These are phyloP conservation scores for Polyommatus icarus DNA, from an alignment of 2,888 invertebrate species.

Conservation along the genomic window DNA sequence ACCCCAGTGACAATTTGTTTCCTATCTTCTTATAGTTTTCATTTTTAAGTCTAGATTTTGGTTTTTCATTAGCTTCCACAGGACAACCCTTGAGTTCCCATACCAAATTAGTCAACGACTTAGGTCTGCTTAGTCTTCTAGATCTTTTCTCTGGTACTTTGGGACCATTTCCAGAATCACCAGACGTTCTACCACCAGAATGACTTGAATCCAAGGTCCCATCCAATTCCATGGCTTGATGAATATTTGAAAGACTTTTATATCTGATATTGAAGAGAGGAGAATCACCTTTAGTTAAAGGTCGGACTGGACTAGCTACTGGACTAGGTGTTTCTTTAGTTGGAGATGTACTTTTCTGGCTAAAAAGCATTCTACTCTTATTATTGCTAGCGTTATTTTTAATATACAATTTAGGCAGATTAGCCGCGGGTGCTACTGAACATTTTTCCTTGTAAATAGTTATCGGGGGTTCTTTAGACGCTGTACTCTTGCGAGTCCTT, in stretches of 20 bases:
- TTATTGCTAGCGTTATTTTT: slow-evolving; percentile 86
- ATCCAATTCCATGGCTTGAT: slow-evolving; percentile 87
- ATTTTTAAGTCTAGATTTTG: slow-evolving; percentile 75
- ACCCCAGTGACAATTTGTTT: slow-evolving; percentile 74
- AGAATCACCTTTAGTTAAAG: slow-evolving; percentile 84
- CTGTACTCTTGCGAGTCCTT: slow-evolving; percentile 84
- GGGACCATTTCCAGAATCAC: slow-evolving; percentile 88
- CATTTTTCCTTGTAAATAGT: slow-evolving; percentile 81
- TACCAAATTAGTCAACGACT: slow-evolving; percentile 92
- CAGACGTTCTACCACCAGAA: slow-evolving; percentile 92
- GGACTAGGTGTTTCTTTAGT: slow-evolving; percentile 86
- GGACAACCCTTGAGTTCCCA: slow-evolving; percentile 85
- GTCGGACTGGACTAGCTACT: slow-evolving; percentile 73
- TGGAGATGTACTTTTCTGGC: slow-evolving; percentile 87
- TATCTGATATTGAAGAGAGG: slow-evolving; percentile 88
- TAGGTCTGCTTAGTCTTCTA: slow-evolving; percentile 89
- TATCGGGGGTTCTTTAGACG: slow-evolving; percentile 77
- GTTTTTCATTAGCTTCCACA: slow-evolving; percentile 68
- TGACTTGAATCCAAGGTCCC: slow-evolving; percentile 95
- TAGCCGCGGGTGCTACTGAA: slow-evolving; percentile 74
- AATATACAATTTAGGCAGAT: slow-evolving; percentile 88
- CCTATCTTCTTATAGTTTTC: slow-evolving; percentile 77
- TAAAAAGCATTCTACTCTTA: slow-evolving; percentile 82
- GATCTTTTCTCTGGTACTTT: slow-evolving; percentile 92
- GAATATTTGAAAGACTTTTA: slow-evolving; percentile 85